Evolutionary conservation across 2,797 vertebrate genomes (phyloP), one percentile per base, ranked within the genome.

Genomic region (Tympanoctomys barrerae): DNA sequence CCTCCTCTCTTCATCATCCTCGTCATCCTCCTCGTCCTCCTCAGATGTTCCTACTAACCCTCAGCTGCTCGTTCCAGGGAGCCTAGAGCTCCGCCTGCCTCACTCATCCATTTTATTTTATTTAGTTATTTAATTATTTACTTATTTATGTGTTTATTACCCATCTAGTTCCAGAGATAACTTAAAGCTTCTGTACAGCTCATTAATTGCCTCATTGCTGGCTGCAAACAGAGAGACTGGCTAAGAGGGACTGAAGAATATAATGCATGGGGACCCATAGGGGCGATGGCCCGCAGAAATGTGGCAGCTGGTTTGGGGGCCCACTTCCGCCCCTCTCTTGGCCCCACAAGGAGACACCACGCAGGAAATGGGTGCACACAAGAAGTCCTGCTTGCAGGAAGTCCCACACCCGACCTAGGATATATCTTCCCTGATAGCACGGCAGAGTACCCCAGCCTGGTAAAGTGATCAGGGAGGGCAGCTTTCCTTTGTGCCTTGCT

Each of bases 101-200:
- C 84, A 4, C 66, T 89, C 91, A 54, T 66, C 64, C 61, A 1
- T 93, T 95, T 79, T 46, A 59, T 82, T 92, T 92, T 91, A 80
- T 88, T 92, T 90, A 68, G 89, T 95, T 96, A 89, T 96, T 90
- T 90, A 92, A 90, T 71, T 91, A 66, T 96, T 95, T 87, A 91
- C 91, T 94, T 96, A 94, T 95, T 93, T 95, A 28, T 95, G 91
- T 96, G 77, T 91, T 96, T 94, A 90, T 95, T 61, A 73, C 93
- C 92, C 94, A 91, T 89, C 89, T 82, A 61, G 87, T 95, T 93
- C 87, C 81, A 90, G 94, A 85, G 96, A 90, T 78, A 93, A 90
- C 31, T 12, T 59, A 70, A 46, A 83, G 82, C 81, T 92, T 95
- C 54, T 82, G 31, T 73, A 59, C 62, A 94, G 89, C 77, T 94